A percentile compares a stretch with the other conserved stretches of the same genome.
These are phyloP conservation scores for Actinostola sp. DNA, from an alignment of 92 coral and sea anemone species.

Conservation along the genomic window DNA sequence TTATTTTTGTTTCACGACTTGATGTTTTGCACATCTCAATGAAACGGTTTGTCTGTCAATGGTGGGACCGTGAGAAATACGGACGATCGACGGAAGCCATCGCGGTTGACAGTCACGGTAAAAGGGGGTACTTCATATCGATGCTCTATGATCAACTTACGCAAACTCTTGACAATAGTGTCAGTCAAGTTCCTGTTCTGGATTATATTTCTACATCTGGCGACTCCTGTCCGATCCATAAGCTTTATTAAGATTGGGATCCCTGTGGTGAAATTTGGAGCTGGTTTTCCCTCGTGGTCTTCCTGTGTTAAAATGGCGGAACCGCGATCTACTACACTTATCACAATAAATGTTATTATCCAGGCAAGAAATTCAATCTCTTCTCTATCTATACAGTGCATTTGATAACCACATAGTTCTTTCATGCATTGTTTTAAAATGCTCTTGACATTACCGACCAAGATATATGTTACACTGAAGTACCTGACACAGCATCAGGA, in stretches of 20 bases:
- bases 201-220: too few species aligned
- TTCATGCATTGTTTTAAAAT: neutral
- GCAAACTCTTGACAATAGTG: too few species aligned
- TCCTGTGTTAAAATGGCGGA: neutral
- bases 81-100: slow-evolving; percentile 12
- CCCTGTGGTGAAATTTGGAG: too few species aligned
- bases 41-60: slow-evolving; percentile 22
- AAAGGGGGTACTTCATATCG: too few species aligned
- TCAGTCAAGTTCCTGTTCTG: too few species aligned
- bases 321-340: neutral
- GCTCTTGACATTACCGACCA: slow-evolving; percentile 17
- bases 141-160: too few species aligned
- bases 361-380: slow-evolving; percentile 6
- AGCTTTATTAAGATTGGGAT: too few species aligned
- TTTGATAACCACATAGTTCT: too few species aligned
- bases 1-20: neutral
- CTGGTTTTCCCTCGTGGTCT: too few species aligned
- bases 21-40: slow-evolving; percentile 30
- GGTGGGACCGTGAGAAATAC: neutral
- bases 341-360: neutral
- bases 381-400: neutral
- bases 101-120: too few species aligned
- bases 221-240: too few species aligned
- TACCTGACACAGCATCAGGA: neutral
- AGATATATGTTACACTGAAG: neutral